Conservation (phyloP, 2,113 vertebrate genomes). For the Eolophus roseicapilla region DNA sequence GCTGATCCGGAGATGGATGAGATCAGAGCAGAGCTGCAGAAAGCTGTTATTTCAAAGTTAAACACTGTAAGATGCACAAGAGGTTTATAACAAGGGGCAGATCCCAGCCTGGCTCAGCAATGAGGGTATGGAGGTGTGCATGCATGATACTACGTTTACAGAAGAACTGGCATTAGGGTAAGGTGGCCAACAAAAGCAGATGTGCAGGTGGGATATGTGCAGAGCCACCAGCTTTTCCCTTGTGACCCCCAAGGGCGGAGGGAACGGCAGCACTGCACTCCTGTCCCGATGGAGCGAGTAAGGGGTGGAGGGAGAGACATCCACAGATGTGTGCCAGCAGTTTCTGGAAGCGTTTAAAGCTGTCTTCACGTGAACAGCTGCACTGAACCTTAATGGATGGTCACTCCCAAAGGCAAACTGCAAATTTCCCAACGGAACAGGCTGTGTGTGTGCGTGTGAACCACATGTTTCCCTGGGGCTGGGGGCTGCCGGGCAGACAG, state of each 20-base stretch:
- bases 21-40: neutral
- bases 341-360: conserved; percentile 74
- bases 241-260: neutral
- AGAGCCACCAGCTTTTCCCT: neutral
- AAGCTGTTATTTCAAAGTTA: neutral
- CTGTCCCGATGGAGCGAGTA: neutral
- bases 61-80: neutral
- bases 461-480: neutral
- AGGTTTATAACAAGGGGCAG: neutral
- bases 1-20: neutral
- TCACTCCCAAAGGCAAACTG: conserved; percentile 40
- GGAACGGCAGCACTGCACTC: neutral
- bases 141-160: neutral
- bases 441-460: neutral
- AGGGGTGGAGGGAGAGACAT: neutral
- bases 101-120: neutral
- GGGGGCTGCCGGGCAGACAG: neutral
- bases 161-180: neutral
- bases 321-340: conserved; percentile 74
- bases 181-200: neutral
- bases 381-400: conserved; percentile 56
- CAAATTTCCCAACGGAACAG: conserved; percentile 32
- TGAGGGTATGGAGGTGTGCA: neutral
- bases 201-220: neutral
- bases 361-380: conserved; percentile 82